Evolutionary conservation across 2,113 vertebrate genomes (phyloP).

Genomic region (Calyptomena viridis): DNA sequence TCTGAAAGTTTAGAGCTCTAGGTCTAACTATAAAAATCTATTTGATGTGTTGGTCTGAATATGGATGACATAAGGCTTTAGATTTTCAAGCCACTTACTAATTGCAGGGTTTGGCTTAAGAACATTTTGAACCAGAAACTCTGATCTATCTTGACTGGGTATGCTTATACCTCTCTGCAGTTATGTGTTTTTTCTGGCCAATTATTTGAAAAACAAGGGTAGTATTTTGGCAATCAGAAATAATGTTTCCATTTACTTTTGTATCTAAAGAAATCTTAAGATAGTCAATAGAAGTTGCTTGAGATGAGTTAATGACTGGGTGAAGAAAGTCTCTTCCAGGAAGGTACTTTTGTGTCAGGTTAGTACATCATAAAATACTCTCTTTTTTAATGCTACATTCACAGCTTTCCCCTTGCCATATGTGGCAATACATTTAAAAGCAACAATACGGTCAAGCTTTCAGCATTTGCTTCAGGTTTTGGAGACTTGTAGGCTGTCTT

Average conservation of each 20-base stretch:
- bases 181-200: background rate
- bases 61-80: background rate
- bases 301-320: background rate
- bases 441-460: background rate
- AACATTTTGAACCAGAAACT: background rate
- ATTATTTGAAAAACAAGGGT: background rate
- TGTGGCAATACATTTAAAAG: background rate
- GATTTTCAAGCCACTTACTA: background rate
- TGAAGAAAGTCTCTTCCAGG: background rate
- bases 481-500: background rate
- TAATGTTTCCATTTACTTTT: background rate
- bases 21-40: background rate
- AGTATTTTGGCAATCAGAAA: background rate
- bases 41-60: background rate
- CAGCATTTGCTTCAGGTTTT: background rate
- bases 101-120: background rate
- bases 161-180: background rate
- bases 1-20: background rate
- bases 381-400: background rate
- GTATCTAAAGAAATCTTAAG: background rate
- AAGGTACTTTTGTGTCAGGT: background rate
- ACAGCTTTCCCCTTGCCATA: background rate
- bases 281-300: background rate
- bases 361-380: background rate
- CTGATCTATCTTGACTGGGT: background rate